A percentile compares a stretch with the other conserved stretches of the same genome.
Evolutionary conservation across 2,888 invertebrate genomes (phyloP).

Genomic region (Linyphia triangularis): DNA sequence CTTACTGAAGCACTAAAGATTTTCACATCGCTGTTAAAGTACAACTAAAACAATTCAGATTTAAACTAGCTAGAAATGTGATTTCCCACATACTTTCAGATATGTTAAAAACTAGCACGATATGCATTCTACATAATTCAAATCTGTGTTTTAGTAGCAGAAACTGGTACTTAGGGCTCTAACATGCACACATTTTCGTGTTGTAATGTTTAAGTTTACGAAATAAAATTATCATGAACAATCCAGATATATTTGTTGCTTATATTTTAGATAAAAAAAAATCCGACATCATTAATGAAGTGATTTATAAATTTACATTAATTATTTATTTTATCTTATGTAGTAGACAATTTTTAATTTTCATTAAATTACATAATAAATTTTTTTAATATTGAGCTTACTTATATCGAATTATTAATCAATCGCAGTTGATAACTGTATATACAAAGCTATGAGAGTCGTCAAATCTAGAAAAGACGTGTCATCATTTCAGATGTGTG

Average conservation of each 20-base stretch:
- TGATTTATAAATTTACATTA: constrained; percentile 5
- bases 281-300: constrained; percentile 13
- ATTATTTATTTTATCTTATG: not conserved
- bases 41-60: constrained; percentile 25
- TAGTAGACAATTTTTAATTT: not conserved
- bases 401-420: not conserved
- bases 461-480: constrained; percentile 24
- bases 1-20: constrained; percentile 8
- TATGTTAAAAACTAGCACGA: constrained; percentile 73
- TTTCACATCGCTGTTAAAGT: not conserved
- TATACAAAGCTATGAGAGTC: constrained; percentile 32
- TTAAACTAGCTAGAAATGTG: constrained; percentile 51
- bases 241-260: constrained; percentile 19
- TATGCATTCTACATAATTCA: constrained; percentile 68
- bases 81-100: constrained; percentile 44
- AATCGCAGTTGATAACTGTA: not conserved
- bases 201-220: not conserved
- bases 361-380: constrained; percentile 24
- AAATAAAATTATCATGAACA: constrained; percentile 1
- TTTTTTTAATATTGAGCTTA: constrained; percentile 26
- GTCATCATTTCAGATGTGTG: constrained; percentile 27
- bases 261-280: constrained; percentile 4
- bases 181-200: constrained; percentile 47
- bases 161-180: constrained; percentile 50
- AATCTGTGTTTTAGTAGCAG: constrained; percentile 52